Percentiles rank a stretch among this genome's conserved stretches.
These are phyloP conservation scores for Hydrophis major DNA, from an alignment of 2,797 vertebrate genomes.

Conservation along the genomic window DNA sequence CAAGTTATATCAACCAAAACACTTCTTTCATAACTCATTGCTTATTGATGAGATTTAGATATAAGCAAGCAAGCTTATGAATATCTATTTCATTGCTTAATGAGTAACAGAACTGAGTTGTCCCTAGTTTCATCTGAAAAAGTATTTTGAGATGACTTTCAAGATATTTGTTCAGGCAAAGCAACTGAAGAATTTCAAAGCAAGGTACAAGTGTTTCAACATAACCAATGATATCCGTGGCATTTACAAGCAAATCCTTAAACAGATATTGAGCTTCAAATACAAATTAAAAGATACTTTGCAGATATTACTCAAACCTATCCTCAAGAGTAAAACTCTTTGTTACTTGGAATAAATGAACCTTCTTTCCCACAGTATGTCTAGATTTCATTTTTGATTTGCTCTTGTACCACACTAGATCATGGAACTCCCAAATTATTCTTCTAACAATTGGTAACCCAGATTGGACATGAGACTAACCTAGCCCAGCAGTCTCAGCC, in stretches of 20 bases:
- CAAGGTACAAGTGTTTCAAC: background rate
- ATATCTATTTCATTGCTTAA: background rate
- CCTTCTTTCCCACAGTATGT: background rate
- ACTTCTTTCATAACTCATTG: conserved; percentile 26
- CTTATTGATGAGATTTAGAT: conserved; percentile 30
- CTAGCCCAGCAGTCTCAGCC: background rate
- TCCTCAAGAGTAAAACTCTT: background rate
- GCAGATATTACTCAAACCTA: background rate
- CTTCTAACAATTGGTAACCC: background rate
- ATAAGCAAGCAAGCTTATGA: conserved; percentile 22
- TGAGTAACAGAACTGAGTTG: conserved; percentile 22
- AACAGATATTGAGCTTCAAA: background rate
- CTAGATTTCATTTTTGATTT: background rate
- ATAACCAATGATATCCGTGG: background rate
- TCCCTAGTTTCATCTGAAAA: background rate
- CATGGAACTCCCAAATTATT: background rate
- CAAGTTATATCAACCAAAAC: background rate
- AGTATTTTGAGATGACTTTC: background rate
- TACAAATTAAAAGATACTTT: background rate
- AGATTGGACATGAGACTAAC: background rate
- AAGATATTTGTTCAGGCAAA: background rate
- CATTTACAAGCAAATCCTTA: background rate
- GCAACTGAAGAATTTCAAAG: background rate
- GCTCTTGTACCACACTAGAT: background rate
- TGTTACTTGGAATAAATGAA: background rate